These are phyloP conservation scores for Chlorops oryzae DNA, from an alignment of 1,140 invertebrate genomes.

Conservation along the genomic window DNA sequence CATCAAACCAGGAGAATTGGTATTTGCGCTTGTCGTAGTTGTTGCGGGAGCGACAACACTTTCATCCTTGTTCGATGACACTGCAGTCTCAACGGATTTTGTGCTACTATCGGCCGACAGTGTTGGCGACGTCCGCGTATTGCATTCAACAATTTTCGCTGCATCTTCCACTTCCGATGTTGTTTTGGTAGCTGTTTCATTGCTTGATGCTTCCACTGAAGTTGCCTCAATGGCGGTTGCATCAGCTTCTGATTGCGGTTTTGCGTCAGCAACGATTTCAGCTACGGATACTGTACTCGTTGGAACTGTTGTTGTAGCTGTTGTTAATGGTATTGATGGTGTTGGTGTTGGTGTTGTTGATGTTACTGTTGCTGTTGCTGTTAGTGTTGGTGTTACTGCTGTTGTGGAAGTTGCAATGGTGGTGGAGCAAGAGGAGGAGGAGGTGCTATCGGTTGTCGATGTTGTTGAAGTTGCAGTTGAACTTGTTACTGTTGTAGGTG, in stretches of 20 bases:
- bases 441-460: too few species aligned
- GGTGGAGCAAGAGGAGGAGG: too few species aligned
- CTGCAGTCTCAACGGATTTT: background rate
- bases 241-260: too few species aligned
- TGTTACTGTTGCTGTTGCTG: background rate
- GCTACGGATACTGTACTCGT: background rate
- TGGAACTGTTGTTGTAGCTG: slow-evolving; percentile 3
- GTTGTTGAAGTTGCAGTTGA: background rate
- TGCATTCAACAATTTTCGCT: background rate
- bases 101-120: background rate
- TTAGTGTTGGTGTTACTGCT: slow-evolving; percentile 5
- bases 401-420: background rate
- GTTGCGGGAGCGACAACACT: background rate
- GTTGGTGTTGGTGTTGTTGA: background rate
- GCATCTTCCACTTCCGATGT: background rate
- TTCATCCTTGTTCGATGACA: background rate
- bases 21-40: background rate
- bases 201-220: too few species aligned
- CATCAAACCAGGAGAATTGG: background rate
- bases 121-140: slow-evolving; percentile 1
- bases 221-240: too few species aligned
- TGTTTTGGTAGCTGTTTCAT: too few species aligned
- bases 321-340: background rate
- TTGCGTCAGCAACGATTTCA: background rate
- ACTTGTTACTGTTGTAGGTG: background rate